phyloP scores from a whole-genome alignment of 2,888 invertebrate species.

The Pseudeuparius sepicola region DNA sequence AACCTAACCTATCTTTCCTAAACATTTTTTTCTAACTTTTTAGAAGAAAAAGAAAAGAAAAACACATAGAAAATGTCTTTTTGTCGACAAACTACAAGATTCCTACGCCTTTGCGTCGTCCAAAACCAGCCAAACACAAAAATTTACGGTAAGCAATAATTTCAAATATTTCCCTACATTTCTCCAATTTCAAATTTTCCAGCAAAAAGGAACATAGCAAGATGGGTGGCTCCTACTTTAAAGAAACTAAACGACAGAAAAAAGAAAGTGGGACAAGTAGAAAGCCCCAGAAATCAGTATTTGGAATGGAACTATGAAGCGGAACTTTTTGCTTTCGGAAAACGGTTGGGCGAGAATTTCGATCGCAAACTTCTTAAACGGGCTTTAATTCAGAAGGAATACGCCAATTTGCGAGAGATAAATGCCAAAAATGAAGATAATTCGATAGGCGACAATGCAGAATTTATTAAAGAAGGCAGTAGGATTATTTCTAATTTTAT shows the following conservation, averaged over 20 bases:
- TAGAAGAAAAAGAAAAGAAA: too few relatives aligned
- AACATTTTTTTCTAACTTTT: too few relatives aligned
- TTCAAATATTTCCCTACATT: too few relatives aligned
- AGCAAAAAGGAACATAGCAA: conserved; percentile 36
- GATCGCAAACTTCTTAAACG: conserved; percentile 55
- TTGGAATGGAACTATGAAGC: conserved; percentile 83
- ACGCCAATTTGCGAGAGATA: conserved; percentile 58
- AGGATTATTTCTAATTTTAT: conserved; percentile 56
- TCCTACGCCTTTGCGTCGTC: too few relatives aligned
- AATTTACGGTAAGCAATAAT: too few relatives aligned
- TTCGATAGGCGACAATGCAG: conserved; percentile 52
- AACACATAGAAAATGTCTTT: conserved; percentile 1
- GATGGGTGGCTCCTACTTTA: conserved; percentile 64
- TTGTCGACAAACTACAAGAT: conserved; percentile 1
- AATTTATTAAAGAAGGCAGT: conserved; percentile 58
- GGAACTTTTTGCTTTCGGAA: conserved; percentile 81
- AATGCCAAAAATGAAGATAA: conserved; percentile 42
- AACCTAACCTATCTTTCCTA: too few relatives aligned
- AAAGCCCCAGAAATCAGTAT: conserved; percentile 49
- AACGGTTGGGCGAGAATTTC: conserved; percentile 76
- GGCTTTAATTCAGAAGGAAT: conserved; percentile 75
- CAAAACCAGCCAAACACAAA: too few relatives aligned
- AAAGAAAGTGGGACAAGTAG: conserved; percentile 47
- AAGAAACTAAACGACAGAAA: conserved; percentile 50
- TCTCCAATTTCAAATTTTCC: neutral